Conservation (phyloP, 1,140 invertebrate species). For the Leptinotarsa undecemlineata region DNA sequence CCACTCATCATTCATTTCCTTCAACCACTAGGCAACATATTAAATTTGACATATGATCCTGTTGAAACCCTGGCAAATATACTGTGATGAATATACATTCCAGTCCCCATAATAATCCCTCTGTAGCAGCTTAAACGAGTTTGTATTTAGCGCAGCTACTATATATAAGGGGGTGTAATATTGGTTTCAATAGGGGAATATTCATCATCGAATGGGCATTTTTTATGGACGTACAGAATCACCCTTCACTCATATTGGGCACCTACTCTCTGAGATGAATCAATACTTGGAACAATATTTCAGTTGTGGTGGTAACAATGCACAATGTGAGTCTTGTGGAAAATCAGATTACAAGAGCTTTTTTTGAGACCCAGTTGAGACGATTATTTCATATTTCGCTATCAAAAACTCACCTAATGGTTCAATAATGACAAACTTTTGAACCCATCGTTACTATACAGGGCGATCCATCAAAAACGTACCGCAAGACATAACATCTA, state of each 20-base stretch:
- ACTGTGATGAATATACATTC: constrained; percentile 1
- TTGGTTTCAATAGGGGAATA: constrained; percentile 8
- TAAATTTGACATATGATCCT: constrained; percentile 4
- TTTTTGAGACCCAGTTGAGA: no score
- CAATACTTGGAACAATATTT: not conserved
- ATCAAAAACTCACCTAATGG: no score
- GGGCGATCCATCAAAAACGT: no score
- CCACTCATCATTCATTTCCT: not conserved
- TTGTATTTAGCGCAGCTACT: constrained; percentile 7
- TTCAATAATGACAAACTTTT: no score
- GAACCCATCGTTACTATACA: no score
- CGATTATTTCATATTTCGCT: no score
- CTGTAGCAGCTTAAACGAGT: constrained; percentile 5
- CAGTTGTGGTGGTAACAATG: no score
- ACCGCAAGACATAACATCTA: no score
- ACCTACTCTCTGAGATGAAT: not conserved
- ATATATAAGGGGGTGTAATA: constrained; percentile 5
- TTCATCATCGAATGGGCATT: constrained; percentile 1
- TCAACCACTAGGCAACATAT: not conserved
- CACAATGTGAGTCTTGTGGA: no score
- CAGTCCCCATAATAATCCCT: not conserved
- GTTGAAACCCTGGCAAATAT: constrained; percentile 1
- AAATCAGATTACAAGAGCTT: no score
- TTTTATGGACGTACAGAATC: not conserved
- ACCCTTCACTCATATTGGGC: not conserved